Evolutionary conservation across 2,888 invertebrate genomes (phyloP), one percentile per base, ranked within the genome.

Genomic region (Marronus borbonicus): DNA sequence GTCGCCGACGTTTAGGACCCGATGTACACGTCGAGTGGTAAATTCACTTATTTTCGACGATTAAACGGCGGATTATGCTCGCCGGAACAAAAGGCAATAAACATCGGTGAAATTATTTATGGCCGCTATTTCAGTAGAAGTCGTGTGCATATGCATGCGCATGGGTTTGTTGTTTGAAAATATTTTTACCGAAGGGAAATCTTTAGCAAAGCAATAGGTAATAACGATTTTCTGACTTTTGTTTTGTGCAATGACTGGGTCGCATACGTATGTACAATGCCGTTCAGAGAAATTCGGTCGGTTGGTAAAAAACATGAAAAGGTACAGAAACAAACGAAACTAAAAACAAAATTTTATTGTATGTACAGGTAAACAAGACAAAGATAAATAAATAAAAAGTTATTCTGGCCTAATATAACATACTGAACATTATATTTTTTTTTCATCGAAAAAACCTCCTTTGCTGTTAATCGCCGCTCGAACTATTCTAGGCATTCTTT

Each of bases 31-130:
- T 58, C 55, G 60, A 62, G 72, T 74, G 62, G 60, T 74, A 60
- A 74, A 74, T 74, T 74, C 72, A 62, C 72, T 74, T 74, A 60
- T 74, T 74, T 74, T 74, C 44, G 72, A 74, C 72, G 72, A 74
- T 74, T 74, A 62, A 60, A 74, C 72, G 60, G 60, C 39, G 60
- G 60, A 60, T 28, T 72, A 17, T 55, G 60, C 72, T 74, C 72
- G 55, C 60, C 44, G 72, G 72, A 74, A 74, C 72, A 74, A 74
- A 74, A 74, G 72, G 72, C 72, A 74, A 74, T 74, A 74, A 74
- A 74, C 72, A 74, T 74, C 72, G 60, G 60, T 62, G 44, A 74
- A 74, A 74, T 74, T 74, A 74, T 74, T 74, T 74, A 74, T 39
- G 72, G 60, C 60, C 60, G 60, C 60, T 74, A 74, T 74, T 74